Percentiles rank a stretch among this genome's conserved stretches.
Conservation (phyloP, 1,140 invertebrate species). For the Drosophila asahinai region DNA sequence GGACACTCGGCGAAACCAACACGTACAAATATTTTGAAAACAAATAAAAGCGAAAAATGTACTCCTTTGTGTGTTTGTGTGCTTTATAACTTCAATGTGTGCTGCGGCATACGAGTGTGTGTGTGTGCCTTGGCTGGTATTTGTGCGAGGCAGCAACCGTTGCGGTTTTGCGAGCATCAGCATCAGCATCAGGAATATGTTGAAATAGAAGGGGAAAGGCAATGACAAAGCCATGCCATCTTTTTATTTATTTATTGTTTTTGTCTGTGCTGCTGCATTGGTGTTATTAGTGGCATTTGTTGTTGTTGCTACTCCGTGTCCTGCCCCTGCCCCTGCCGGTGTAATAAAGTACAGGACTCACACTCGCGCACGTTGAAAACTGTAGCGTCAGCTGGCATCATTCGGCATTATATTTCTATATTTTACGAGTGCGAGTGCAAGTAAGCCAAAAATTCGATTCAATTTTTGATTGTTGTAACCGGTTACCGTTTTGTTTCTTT, state of each 20-base stretch:
- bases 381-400: conserved; percentile 73
- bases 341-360: conserved; percentile 74
- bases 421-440: conserved; percentile 40
- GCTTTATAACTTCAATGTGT: conserved; percentile 73
- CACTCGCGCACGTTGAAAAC: conserved; percentile 30
- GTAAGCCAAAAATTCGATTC: conserved; percentile 47
- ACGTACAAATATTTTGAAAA: conserved; percentile 65
- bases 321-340: conserved; percentile 22
- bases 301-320: conserved; percentile 26
- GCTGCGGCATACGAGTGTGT: conserved; percentile 9
- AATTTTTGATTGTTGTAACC: conserved; percentile 25
- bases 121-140: conserved; percentile 4
- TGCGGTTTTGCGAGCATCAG: conserved; percentile 77
- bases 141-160: conserved; percentile 21
- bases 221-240: conserved; percentile 74
- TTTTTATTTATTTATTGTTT: conserved; percentile 84
- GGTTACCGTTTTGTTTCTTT: not conserved
- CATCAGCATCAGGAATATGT: conserved; percentile 41
- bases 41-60: conserved; percentile 71
- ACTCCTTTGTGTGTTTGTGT: conserved; percentile 45
- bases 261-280: conserved; percentile 81
- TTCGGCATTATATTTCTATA: conserved; percentile 70
- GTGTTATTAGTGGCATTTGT: conserved; percentile 73
- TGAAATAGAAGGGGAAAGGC: conserved; percentile 54
- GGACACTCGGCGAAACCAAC: conserved; percentile 37